Evolutionary conservation across 2,797 vertebrate genomes (phyloP).

Genomic region (Gymnothorax javanicus): DNA sequence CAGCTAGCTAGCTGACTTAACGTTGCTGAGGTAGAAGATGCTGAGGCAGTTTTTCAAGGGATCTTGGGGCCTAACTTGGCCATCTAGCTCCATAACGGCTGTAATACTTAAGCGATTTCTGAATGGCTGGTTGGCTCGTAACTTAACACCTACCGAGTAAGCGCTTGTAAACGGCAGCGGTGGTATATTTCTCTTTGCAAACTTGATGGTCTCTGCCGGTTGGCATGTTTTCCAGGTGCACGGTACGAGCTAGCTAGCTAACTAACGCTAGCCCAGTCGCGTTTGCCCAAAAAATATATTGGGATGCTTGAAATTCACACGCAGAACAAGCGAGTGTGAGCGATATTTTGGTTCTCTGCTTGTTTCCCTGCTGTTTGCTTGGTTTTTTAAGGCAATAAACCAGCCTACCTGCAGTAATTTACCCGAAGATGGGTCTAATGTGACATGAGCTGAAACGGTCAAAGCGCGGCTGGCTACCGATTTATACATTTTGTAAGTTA

Average conservation of each 20-base stretch:
- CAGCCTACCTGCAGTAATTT: background rate
- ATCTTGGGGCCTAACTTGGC: slow-evolving; percentile 33
- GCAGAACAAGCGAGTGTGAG: no score
- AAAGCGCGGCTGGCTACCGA: no score
- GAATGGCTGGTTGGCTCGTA: background rate
- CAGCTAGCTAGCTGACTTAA: background rate
- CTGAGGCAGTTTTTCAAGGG: slow-evolving; percentile 38
- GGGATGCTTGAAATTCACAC: no score
- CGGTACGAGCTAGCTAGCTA: background rate
- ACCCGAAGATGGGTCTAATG: background rate
- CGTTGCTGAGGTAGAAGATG: slow-evolving; percentile 38
- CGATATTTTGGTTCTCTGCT: no score
- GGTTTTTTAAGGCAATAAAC: no score
- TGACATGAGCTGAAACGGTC: no score
- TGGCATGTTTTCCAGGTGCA: background rate
- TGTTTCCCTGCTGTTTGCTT: no score
- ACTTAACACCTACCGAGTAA: no score
- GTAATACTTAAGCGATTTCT: slow-evolving; percentile 3
- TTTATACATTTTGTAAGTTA: no score
- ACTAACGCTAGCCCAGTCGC: background rate
- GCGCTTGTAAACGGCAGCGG: no score
- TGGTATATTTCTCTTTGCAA: no score
- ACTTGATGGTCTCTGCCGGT: no score
- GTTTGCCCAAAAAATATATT: background rate
- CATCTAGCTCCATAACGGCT: background rate